A percentile compares a stretch with the other conserved stretches of the same genome.
phyloP scores from a whole-genome alignment of 2,888 invertebrate genomes.

The Leptinotarsa juncta region DNA sequence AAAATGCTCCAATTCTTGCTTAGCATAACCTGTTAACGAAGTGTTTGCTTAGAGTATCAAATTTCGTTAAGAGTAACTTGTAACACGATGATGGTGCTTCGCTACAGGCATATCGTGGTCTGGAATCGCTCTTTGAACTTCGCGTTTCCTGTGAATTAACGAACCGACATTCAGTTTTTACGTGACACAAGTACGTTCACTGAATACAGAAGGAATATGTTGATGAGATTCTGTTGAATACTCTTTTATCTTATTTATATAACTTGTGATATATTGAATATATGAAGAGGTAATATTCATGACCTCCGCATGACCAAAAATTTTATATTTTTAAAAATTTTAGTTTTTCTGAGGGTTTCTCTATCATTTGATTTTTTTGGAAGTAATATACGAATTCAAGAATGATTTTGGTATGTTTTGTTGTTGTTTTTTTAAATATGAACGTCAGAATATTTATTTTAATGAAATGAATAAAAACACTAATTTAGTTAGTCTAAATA shows the following conservation, averaged over 20 bases:
- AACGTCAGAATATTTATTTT: too few species aligned
- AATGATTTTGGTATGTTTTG: too few species aligned
- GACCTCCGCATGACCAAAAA: too few species aligned
- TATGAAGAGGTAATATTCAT: too few species aligned
- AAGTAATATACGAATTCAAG: too few species aligned
- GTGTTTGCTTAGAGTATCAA: conserved; percentile 9
- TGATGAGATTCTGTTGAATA: neutral
- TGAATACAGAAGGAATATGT: neutral
- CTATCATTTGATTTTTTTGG: too few species aligned
- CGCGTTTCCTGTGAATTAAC: conserved; percentile 12
- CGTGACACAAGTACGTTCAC: neutral
- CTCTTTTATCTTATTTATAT: neutral
- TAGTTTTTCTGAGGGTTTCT: too few species aligned
- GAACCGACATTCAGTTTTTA: neutral
- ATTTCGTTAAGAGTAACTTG: conserved; percentile 5
- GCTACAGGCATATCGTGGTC: neutral
- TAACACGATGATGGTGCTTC: neutral
- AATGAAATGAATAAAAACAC: too few species aligned
- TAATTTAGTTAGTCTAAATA: too few species aligned
- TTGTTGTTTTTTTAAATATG: too few species aligned
- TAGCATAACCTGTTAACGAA: neutral
- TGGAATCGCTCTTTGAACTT: conserved; percentile 13
- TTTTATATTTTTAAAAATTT: too few species aligned
- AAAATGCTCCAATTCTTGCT: neutral
- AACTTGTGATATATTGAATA: too few species aligned